phyloP scores from a whole-genome alignment of 2,888 invertebrate species.

The Dolichopus griseipennis region DNA sequence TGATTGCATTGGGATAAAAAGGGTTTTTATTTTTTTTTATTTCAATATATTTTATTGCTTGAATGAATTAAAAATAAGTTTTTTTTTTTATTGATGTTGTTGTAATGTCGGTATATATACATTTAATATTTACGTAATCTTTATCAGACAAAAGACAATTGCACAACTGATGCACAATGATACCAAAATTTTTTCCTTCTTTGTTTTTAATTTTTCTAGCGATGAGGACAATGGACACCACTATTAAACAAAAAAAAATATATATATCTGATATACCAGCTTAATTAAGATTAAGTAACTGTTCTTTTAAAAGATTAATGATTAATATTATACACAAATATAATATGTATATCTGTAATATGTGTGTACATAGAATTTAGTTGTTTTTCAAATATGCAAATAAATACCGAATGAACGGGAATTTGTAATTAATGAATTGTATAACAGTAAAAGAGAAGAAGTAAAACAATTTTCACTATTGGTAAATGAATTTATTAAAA shows the following conservation, averaged over 20 bases:
- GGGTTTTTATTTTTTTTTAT: background rate
- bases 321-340: background rate
- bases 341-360: background rate
- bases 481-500: too few species aligned
- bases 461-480: too few species aligned
- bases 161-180: constrained; percentile 1
- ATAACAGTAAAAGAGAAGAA: background rate
- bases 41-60: constrained; percentile 6
- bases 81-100: background rate
- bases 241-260: background rate
- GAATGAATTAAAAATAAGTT: constrained; percentile 4
- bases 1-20: constrained; percentile 11
- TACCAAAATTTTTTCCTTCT: background rate
- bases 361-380: background rate
- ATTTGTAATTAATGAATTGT: background rate
- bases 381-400: too few species aligned
- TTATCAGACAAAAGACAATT: background rate
- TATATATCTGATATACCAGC: background rate
- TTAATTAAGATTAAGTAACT: constrained; percentile 6
- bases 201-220: background rate
- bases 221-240: background rate
- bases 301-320: constrained; percentile 6
- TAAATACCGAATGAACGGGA: too few species aligned
- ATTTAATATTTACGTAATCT: background rate
- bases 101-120: background rate